phyloP scores from a whole-genome alignment of 1,140 invertebrate genomes.

The Bombus cullumanus region DNA sequence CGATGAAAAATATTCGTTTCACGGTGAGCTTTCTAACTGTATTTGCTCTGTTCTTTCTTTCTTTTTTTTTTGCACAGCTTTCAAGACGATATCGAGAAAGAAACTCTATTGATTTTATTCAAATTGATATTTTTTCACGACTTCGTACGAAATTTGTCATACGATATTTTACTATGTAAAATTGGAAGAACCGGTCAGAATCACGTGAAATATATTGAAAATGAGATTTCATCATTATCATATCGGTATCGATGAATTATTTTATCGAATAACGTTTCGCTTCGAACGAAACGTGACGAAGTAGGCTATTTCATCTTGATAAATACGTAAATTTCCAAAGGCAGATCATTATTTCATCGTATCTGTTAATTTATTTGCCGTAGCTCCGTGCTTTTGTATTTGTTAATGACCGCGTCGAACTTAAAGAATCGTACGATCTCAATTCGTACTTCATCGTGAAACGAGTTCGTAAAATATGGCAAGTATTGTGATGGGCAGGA shows the following conservation, averaged over 20 bases:
- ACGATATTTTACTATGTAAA: neutral
- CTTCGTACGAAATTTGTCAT: neutral
- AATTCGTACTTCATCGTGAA: no score
- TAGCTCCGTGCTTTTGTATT: no score
- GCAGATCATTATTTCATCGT: neutral
- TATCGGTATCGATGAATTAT: neutral
- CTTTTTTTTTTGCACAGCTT: neutral
- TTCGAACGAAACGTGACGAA: neutral
- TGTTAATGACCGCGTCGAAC: no score
- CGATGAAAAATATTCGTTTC: constrained; percentile 2
- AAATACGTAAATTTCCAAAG: neutral
- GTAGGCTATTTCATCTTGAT: neutral
- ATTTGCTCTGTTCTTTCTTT: neutral
- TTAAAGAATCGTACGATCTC: no score
- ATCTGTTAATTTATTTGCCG: neutral
- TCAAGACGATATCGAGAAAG: neutral
- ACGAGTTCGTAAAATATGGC: no score
- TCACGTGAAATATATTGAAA: neutral
- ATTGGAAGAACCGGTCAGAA: neutral
- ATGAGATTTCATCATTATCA: neutral
- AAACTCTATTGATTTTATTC: neutral
- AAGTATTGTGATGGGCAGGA: no score
- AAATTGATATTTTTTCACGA: neutral
- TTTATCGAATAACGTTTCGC: neutral
- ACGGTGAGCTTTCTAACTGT: neutral